A percentile compares a stretch with the other conserved stretches of the same genome.
Evolutionary conservation across 2,113 vertebrate genomes (phyloP).

Genomic region (Ictalurus furcatus): DNA sequence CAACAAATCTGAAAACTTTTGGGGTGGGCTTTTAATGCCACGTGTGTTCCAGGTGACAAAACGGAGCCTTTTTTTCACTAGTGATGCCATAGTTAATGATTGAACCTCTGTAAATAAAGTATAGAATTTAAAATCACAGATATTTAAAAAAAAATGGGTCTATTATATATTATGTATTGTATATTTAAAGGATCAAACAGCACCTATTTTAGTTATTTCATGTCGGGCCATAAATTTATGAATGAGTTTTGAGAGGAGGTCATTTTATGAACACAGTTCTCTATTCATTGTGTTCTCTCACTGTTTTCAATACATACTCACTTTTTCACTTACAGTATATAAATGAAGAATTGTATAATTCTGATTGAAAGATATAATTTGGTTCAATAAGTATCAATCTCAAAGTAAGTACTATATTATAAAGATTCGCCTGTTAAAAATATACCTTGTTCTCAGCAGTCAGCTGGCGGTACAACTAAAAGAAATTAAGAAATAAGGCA

Average conservation of each 20-base stretch:
- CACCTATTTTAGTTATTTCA: neutral
- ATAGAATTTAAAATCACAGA: neutral
- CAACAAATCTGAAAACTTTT: neutral
- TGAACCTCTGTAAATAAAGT: neutral
- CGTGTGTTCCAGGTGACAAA: slow-evolving; percentile 27
- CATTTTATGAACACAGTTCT: no score
- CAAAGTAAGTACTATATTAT: no score
- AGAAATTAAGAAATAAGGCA: no score
- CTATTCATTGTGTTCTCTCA: no score
- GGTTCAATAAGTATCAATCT: no score
- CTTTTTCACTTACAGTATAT: no score
- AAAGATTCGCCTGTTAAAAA: no score
- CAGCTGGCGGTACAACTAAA: no score
- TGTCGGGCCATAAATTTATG: neutral
- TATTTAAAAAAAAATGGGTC: neutral
- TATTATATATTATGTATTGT: neutral
- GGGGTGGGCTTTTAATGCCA: neutral
- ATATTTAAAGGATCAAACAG: neutral
- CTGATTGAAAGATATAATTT: no score
- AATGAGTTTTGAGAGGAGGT: neutral
- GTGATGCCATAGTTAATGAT: neutral
- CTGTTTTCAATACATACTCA: no score
- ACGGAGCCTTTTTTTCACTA: neutral
- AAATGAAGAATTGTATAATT: no score
- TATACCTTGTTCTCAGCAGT: no score